Evolutionary conservation across 2,888 invertebrate species (phyloP).

Genomic region (Nomada flava): DNA sequence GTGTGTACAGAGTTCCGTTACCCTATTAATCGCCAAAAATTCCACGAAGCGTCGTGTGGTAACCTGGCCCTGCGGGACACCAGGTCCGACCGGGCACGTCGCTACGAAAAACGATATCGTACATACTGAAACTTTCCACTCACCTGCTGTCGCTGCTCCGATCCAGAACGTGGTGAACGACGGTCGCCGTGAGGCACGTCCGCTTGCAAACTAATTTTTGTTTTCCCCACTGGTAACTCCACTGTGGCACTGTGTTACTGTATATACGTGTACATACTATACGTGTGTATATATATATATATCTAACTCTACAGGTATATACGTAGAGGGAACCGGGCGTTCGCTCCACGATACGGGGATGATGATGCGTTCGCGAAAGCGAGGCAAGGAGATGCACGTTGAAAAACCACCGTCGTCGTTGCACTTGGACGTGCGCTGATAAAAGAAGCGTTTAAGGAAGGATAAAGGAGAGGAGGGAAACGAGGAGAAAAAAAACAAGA

Average conservation of each 20-base stretch:
- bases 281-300: background rate
- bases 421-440: background rate
- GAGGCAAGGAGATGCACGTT: slow-evolving; percentile 19
- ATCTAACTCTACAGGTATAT: slow-evolving; percentile 3
- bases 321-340: background rate
- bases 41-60: background rate
- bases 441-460: background rate
- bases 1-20: background rate
- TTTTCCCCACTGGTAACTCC: slow-evolving; percentile 71
- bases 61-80: slow-evolving; percentile 27
- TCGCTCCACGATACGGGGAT: no score
- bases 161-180: slow-evolving; percentile 63
- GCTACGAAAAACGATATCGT: slow-evolving; percentile 41
- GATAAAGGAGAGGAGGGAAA: slow-evolving; percentile 1
- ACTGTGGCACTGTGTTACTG: slow-evolving; percentile 70
- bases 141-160: slow-evolving; percentile 59
- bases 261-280: slow-evolving; percentile 22
- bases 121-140: slow-evolving; percentile 48
- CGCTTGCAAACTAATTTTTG: slow-evolving; percentile 68
- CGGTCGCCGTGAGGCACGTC: slow-evolving; percentile 64
- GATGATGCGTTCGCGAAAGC: slow-evolving; percentile 13
- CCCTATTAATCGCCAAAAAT: slow-evolving; percentile 17
- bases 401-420: slow-evolving; percentile 15
- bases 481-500: background rate
- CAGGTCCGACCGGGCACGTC: slow-evolving; percentile 26